Evolutionary conservation across 1,140 invertebrate species (phyloP).

Genomic region (Pantala flavescens): DNA sequence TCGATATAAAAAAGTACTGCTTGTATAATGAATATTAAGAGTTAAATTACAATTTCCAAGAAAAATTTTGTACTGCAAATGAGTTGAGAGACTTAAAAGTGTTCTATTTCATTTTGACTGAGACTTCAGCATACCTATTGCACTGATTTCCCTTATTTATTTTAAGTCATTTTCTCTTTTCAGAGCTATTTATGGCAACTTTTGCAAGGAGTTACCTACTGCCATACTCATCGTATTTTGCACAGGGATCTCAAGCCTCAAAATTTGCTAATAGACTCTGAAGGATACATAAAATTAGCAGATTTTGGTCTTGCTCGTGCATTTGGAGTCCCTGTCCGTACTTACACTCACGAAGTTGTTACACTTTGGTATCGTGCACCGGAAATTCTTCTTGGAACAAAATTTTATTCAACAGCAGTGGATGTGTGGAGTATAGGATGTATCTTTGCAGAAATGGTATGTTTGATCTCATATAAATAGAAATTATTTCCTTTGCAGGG

Average conservation of each 20-base stretch:
- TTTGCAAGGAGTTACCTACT: constrained; percentile 78
- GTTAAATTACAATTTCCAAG: too few relatives aligned
- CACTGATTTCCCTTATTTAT: too few relatives aligned
- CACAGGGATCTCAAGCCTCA: constrained; percentile 89
- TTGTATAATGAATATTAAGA: too few relatives aligned
- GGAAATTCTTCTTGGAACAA: constrained; percentile 84
- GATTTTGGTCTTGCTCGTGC: constrained; percentile 82
- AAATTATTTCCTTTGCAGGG: constrained; percentile 18
- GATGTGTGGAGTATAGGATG: constrained; percentile 95
- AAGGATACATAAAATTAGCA: constrained; percentile 75
- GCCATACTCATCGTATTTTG: constrained; percentile 77
- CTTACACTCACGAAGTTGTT: constrained; percentile 89
- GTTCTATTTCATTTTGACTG: too few relatives aligned
- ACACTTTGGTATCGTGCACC: constrained; percentile 96
- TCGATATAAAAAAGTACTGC: too few relatives aligned
- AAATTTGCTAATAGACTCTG: constrained; percentile 71
- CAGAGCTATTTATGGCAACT: constrained; percentile 85
- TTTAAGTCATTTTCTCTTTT: constrained; percentile 25
- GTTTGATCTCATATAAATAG: constrained; percentile 23
- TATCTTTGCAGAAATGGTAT: constrained; percentile 88
- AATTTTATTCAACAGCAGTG: constrained; percentile 78
- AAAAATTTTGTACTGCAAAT: too few relatives aligned
- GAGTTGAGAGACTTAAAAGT: too few relatives aligned
- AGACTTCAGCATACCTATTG: too few relatives aligned
- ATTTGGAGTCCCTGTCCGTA: constrained; percentile 70